Evolutionary conservation across 2,797 vertebrate genomes (phyloP).

Genomic region (Lacerta viridis): DNA sequence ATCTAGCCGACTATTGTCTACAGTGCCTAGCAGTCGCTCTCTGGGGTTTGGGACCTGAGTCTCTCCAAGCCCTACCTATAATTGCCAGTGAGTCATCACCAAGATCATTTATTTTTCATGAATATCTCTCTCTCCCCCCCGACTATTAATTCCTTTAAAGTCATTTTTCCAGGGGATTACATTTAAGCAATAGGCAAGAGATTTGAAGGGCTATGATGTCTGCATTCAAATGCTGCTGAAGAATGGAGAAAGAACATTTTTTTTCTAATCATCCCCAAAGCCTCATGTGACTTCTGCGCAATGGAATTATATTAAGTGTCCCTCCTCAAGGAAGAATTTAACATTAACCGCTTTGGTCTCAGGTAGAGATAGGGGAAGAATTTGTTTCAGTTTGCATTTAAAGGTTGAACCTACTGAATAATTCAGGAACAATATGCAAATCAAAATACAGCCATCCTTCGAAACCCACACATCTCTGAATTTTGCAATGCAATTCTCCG

Average conservation of each 20-base stretch:
- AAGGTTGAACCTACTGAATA: too few relatives aligned
- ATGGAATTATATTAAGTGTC: slow-evolving; percentile 4
- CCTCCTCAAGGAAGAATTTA: slow-evolving; percentile 8
- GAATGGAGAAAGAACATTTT: not conserved
- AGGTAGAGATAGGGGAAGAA: not conserved
- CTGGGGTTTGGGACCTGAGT: not conserved
- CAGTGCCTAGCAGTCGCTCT: not conserved
- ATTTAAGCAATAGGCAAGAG: slow-evolving; percentile 5
- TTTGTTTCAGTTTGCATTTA: too few relatives aligned
- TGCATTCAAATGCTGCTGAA: not conserved
- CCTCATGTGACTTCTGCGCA: not conserved
- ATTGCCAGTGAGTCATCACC: not conserved
- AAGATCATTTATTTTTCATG: not conserved
- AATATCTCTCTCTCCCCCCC: not conserved
- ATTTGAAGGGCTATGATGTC: not conserved
- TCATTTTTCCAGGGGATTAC: not conserved
- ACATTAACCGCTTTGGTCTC: not conserved
- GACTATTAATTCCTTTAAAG: slow-evolving; percentile 12
- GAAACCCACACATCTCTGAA: too few relatives aligned
- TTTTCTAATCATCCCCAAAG: not conserved
- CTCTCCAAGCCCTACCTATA: not conserved
- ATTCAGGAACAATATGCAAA: too few relatives aligned
- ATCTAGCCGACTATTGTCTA: not conserved
- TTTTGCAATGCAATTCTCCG: too few relatives aligned
- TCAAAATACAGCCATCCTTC: too few relatives aligned